Conservation (phyloP, 1,140 invertebrate genomes). For the Tenebrio molitor region DNA sequence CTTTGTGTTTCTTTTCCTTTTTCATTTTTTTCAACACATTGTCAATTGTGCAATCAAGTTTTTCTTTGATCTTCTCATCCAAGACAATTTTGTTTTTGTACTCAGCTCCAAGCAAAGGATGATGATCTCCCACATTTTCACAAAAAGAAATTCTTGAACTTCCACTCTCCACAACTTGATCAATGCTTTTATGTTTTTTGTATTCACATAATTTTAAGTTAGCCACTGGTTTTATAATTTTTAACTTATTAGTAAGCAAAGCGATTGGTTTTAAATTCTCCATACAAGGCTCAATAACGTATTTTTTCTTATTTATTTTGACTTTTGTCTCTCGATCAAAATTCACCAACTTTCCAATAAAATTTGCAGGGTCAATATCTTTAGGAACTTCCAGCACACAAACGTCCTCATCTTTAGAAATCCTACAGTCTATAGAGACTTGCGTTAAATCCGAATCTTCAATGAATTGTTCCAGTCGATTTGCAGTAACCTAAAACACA, state of each 20-base stretch:
- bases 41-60: conserved; percentile 44
- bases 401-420: conserved; percentile 6
- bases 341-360: conserved; percentile 41
- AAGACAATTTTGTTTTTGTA: conserved; percentile 50
- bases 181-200: conserved; percentile 28
- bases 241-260: conserved; percentile 14
- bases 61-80: conserved; percentile 45
- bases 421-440: background rate
- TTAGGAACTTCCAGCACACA: conserved; percentile 47
- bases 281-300: conserved; percentile 43
- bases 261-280: conserved; percentile 44
- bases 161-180: background rate
- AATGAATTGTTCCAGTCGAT: conserved; percentile 14
- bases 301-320: conserved; percentile 47
- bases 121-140: conserved; percentile 46
- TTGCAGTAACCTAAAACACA: conserved; percentile 1
- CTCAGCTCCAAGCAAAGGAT: conserved; percentile 53
- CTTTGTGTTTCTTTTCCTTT: conserved; percentile 3
- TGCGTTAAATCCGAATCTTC: background rate
- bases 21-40: conserved; percentile 25
- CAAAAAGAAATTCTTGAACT: conserved; percentile 38
- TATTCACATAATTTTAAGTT: conserved; percentile 42
- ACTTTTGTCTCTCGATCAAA: conserved; percentile 38
- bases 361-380: conserved; percentile 43
- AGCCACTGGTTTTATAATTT: conserved; percentile 30